Evolutionary conservation across 2,888 invertebrate species (phyloP), one percentile per base, ranked within the genome.

Genomic region (Machimus rusticus): DNA sequence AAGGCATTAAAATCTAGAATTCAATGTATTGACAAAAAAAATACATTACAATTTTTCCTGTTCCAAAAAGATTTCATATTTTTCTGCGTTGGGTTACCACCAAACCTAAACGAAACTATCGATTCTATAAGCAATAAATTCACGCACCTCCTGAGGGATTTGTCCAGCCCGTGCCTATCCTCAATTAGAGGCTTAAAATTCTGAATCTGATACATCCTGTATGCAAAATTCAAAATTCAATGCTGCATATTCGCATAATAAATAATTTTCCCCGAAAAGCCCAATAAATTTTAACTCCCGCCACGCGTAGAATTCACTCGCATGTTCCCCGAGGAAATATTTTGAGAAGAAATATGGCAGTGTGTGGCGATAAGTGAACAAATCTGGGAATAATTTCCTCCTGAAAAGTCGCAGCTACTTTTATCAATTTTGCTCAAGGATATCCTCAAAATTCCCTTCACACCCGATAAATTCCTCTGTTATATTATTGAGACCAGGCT

Each of bases 391-490:
- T 66, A 66, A 66, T 66, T 66, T 66, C 66, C 66, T 66, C 28
- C 66, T 23, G 66, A 66, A 66, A 66, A 66, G 66, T 66, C 66
- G 66, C 76, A 37, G 76, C 76, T 76, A 37, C 37, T 76, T 76
- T 76, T 76, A 19, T 76, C 37, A 37, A 37, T 76, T 76, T 76
- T 76, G 76, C 76, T 76, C 76, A 37, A 76, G 76, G 76, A 76
- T 76, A 31, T 76, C 28, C 66, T 28, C 66, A 66, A 66, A 46
- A 79, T 51, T 79, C 46, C 14, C 37, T 79, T 39, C 79, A 51
- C 51, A 79, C 51, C 79, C 31, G 46, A 79, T 79, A 79, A 79
- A 79, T 79, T 79, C 51, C n/a, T 16, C 2, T 37, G 37, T 37
- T 51, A 79, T 28, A 51, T 51, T 79, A 79, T 79, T 51, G 51